Evolutionary conservation across 2,888 invertebrate species (phyloP), one percentile per base, ranked within the genome.

Genomic region (Hipparchia sbordonii): DNA sequence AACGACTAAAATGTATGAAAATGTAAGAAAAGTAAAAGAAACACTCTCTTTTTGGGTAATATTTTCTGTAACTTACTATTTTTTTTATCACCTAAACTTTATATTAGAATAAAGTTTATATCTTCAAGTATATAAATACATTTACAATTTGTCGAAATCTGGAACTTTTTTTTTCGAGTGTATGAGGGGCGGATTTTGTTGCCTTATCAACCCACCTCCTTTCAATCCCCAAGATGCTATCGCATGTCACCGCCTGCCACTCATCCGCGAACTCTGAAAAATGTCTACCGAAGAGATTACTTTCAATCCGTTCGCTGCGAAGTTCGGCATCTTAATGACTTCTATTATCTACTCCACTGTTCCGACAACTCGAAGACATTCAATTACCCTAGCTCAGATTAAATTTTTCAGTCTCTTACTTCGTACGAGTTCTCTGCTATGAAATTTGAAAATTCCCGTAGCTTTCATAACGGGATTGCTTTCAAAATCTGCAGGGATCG

Each of bases 241-340:
- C 89, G 76, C 77, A 78, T 78, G 77, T 79, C 78, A 78, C 75
- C 77, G 80, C 80, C 80, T 81, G 80, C 80, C 81, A 82, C 77
- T 80, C 83, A 82, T 80, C 85, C 80, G 81, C 77, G 80, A 83
- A 85, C 82, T 85, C 82, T 85, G 84, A 87, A 87, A 89, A 87
- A 86, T 88, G 84, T 86, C 88, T 87, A 79, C 85, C 78, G 80
- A 84, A 86, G 85, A 87, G 88, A 89, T 89, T 90, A 89, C 84
- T 85, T 85, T 82, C 87, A 88, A 90, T 90, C 88, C 87, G 84
- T 89, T 88, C 84, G 79, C 82, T 78, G 81, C 78, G 78, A 86
- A 86, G 87, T 89, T 90, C 86, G 89, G 89, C 89, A 89, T 86
- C 88, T 88, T 88, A 88, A 89, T 87, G 88, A 89, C 84, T 79